Base-by-base conservation (phyloP, 2,888 invertebrate species). In the Lordiphosa andalusiaca region DNA sequence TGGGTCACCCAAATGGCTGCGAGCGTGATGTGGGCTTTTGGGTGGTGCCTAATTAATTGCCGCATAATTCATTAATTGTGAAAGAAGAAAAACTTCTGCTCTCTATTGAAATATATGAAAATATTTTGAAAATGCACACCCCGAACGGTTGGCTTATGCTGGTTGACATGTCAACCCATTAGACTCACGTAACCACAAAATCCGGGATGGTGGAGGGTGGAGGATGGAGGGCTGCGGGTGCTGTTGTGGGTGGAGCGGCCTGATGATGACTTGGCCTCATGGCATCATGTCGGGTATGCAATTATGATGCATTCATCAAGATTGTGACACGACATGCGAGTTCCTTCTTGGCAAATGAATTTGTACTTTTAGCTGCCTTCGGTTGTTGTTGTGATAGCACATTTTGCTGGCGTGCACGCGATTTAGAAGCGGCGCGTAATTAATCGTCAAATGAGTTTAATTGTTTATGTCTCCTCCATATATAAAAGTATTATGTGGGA, bases 221-320 rank as follows among this genome's bases (percentile, higher is more conserved):
- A 19, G 3, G 25, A 25, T 6, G 25, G 1, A 25, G 30, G 25
- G 40, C 35, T 35, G 13, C n/a, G 23, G 6, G 51, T n/a, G 33
- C 12, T 40, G 37, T 41, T 13, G 13, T 48, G 39, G 38, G 23
- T 13, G 38, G 33, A 13, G 49, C 19, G 12, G 19, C 9, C 13
- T 7, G 30, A 9, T 30, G 30, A 30, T 30, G 30, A 30, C 30
- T 30, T 42, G 37, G 35, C 51, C 13, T 38, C 36, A 16, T 38
- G 51, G 53, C 47, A 35, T 47, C 30, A 65, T 65, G 70, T 70
- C 55, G 60, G 78, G 75, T 78, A 77, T 74, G 87, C 87, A 87
- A 87, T 86, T 86, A 87, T 86, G 82, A 87, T 86, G 82, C 87
- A 86, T 87, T 87, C 87, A 87, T 87, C 87, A 86, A 87, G 86